These are phyloP conservation scores for Laspeyria flexula DNA, from an alignment of 2,888 invertebrate species.

Conservation along the genomic window DNA sequence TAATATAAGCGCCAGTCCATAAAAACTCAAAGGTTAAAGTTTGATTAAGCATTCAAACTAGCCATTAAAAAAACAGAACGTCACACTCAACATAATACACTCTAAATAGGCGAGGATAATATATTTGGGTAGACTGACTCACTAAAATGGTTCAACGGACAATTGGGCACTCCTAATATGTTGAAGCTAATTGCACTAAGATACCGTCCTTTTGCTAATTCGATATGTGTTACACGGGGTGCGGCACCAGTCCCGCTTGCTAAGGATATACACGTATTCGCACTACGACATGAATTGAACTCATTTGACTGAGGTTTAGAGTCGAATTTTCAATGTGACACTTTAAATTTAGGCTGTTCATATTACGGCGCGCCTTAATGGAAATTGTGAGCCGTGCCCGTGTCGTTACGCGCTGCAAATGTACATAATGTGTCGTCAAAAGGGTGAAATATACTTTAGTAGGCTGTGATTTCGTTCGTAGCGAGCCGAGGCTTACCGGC, in stretches of 20 bases:
- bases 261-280: constrained; percentile 56
- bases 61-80: constrained; percentile 20
- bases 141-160: constrained; percentile 43
- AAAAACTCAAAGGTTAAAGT: constrained; percentile 9
- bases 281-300: constrained; percentile 38
- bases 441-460: constrained; percentile 85
- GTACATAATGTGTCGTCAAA: constrained; percentile 86
- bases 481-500: constrained; percentile 67
- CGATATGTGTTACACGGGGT: constrained; percentile 83
- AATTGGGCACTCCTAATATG: constrained; percentile 75
- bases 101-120: constrained; percentile 19
- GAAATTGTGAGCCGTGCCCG: constrained; percentile 84
- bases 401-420: constrained; percentile 84
- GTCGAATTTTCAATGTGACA: constrained; percentile 53
- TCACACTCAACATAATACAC: constrained; percentile 24
- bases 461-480: constrained; percentile 79
- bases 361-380: constrained; percentile 71
- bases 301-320: constrained; percentile 45
- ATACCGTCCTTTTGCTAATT: constrained; percentile 84
- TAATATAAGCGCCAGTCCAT: too few relatives aligned
- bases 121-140: constrained; percentile 26
- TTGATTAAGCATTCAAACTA: constrained; percentile 4
- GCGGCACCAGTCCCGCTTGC: constrained; percentile 55
- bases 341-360: constrained; percentile 68
- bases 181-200: constrained; percentile 83